phyloP scores from a whole-genome alignment of 2,888 invertebrate genomes.

The Nineta flava region DNA sequence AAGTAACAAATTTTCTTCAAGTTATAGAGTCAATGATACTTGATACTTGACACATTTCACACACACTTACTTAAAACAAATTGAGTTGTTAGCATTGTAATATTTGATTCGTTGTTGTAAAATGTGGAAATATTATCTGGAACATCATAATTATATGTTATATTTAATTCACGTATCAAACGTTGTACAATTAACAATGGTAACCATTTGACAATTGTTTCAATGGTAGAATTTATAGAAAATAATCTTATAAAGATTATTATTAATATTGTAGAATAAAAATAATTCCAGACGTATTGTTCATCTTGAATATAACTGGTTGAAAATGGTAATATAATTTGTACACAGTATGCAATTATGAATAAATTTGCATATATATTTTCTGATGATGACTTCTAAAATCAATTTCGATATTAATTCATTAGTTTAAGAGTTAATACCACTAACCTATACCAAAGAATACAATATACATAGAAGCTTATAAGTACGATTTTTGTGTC shows the following conservation, averaged over 20 bases:
- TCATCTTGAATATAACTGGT: conserved; percentile 95
- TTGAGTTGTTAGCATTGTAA: conserved; percentile 22
- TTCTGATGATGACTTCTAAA: too few relatives aligned
- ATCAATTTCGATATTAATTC: too few relatives aligned
- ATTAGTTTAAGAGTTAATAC: too few relatives aligned
- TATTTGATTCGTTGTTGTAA: conserved; percentile 41
- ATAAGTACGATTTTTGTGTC: too few relatives aligned
- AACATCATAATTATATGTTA: conserved; percentile 77
- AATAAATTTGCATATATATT: background rate
- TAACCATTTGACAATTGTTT: conserved; percentile 10
- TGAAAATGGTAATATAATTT: conserved; percentile 48
- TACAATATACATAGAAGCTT: too few relatives aligned
- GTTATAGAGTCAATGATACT: too few relatives aligned
- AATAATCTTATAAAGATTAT: conserved; percentile 1
- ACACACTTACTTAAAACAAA: conserved; percentile 16
- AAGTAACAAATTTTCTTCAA: too few relatives aligned
- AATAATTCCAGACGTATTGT: conserved; percentile 84
- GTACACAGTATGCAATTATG: conserved; percentile 16
- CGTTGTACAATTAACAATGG: conserved; percentile 32
- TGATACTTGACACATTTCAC: too few relatives aligned
- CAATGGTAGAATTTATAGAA: conserved; percentile 5
- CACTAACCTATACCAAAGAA: too few relatives aligned
- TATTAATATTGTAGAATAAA: conserved; percentile 38
- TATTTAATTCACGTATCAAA: conserved; percentile 58
- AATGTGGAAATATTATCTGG: conserved; percentile 62